These are phyloP conservation scores for Albula goreensis DNA, from an alignment of 2,113 vertebrate genomes.

Conservation along the genomic window DNA sequence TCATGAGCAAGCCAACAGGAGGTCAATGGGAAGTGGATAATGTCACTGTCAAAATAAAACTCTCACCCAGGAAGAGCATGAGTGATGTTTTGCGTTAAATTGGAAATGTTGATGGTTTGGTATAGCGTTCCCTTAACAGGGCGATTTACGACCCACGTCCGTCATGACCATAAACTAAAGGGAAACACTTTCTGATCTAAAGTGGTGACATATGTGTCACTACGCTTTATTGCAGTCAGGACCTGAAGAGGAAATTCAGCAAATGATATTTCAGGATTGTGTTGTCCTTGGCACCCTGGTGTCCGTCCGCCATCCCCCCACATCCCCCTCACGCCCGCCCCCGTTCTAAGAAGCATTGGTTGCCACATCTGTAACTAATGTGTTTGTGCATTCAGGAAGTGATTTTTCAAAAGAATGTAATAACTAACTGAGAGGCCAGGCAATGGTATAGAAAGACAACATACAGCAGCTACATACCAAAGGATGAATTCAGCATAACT, in stretches of 20 bases:
- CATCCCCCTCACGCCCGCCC: background rate
- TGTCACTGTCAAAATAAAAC: background rate
- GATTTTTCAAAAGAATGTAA: background rate
- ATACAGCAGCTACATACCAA: background rate
- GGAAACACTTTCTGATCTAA: constrained; percentile 49
- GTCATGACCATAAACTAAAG: constrained; percentile 32
- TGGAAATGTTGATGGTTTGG: background rate
- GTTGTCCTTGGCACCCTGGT: constrained; percentile 28
- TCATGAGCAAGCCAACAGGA: background rate
- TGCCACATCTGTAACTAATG: constrained; percentile 32
- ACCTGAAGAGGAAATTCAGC: constrained; percentile 50
- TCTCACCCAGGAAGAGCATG: constrained; percentile 12
- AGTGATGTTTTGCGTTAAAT: constrained; percentile 12
- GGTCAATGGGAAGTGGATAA: constrained; percentile 18
- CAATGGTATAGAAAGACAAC: background rate
- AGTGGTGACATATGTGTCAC: constrained; percentile 53
- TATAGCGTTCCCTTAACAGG: constrained; percentile 6
- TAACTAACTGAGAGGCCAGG: background rate
- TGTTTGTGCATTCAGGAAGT: constrained; percentile 1
- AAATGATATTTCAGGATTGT: constrained; percentile 26
- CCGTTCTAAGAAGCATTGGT: background rate
- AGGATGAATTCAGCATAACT: background rate
- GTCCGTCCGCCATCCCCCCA: background rate
- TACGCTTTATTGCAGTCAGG: constrained; percentile 53
- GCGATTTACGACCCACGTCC: constrained; percentile 10